These are phyloP conservation scores for Oxystoma pomonae DNA, from an alignment of 2,888 invertebrate species.

Conservation along the genomic window DNA sequence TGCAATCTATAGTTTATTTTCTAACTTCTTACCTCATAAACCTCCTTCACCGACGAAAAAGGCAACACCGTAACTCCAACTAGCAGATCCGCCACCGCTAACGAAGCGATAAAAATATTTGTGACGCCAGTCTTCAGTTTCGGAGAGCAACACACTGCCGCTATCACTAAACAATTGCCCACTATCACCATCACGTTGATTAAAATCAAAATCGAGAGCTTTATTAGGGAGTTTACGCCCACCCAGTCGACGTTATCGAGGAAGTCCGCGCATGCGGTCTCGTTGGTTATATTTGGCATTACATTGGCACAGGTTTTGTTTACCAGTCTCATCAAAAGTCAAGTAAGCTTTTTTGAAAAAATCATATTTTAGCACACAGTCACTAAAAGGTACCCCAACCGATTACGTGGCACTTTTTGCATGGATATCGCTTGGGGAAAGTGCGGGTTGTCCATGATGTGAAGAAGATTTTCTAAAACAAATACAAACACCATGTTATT, in stretches of 20 bases:
- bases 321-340: background rate
- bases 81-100: constrained; percentile 92
- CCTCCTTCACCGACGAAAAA: constrained; percentile 93
- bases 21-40: constrained; percentile 79
- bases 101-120: constrained; percentile 93
- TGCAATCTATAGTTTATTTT: no score
- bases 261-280: constrained; percentile 75
- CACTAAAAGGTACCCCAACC: no score
- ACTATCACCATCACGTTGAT: constrained; percentile 87
- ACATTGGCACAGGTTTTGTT: constrained; percentile 33
- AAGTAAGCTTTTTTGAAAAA: background rate
- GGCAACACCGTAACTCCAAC: constrained; percentile 95
- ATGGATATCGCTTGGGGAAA: no score
- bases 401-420: no score
- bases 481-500: no score
- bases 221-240: constrained; percentile 71
- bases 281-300: constrained; percentile 75
- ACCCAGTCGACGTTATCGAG: constrained; percentile 79
- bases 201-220: constrained; percentile 72
- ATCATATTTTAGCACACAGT: no score
- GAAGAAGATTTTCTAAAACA: no score
- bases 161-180: constrained; percentile 89
- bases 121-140: constrained; percentile 88
- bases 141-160: constrained; percentile 85
- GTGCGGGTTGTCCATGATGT: no score